These are phyloP conservation scores for Sebastes vulpes DNA, from an alignment of 2,797 vertebrate genomes.

Conservation along the genomic window DNA sequence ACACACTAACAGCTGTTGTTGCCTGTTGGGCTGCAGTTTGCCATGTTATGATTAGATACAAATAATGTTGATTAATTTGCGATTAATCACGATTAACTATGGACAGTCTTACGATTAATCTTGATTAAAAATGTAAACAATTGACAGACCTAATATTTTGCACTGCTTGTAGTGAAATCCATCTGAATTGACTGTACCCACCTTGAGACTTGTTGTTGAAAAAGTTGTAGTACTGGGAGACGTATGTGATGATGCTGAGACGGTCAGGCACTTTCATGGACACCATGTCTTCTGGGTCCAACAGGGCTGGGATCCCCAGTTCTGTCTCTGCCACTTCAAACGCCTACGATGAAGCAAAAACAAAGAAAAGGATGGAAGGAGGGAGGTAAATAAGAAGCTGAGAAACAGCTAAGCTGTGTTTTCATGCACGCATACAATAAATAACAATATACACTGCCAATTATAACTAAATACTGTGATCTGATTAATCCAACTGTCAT, in stretches of 20 bases:
- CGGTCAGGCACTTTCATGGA: conserved; percentile 97
- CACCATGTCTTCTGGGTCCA: conserved; percentile 98
- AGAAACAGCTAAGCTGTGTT: background rate
- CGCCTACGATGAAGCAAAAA: conserved; percentile 51
- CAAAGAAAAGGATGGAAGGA: background rate
- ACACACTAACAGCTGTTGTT: too few relatives aligned
- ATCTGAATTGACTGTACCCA: conserved; percentile 24
- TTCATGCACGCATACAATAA: background rate
- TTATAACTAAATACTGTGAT: background rate
- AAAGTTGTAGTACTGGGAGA: conserved; percentile 98
- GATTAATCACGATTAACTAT: too few relatives aligned
- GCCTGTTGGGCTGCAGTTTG: too few relatives aligned
- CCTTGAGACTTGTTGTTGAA: conserved; percentile 90
- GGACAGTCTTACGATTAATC: too few relatives aligned
- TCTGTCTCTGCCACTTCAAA: conserved; percentile 94
- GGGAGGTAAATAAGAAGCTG: background rate
- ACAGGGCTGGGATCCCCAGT: conserved; percentile 94
- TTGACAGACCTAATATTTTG: background rate
- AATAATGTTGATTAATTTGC: too few relatives aligned
- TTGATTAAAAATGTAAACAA: too few relatives aligned
- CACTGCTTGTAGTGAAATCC: background rate
- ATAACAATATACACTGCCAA: background rate
- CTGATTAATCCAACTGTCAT: background rate
- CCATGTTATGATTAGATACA: too few relatives aligned
- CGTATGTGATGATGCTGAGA: conserved; percentile 97